Percentiles rank a stretch among this genome's conserved stretches.
Conservation (phyloP, 64 coral and sea anemone species). For the Dendrophyllia cribrosa region DNA sequence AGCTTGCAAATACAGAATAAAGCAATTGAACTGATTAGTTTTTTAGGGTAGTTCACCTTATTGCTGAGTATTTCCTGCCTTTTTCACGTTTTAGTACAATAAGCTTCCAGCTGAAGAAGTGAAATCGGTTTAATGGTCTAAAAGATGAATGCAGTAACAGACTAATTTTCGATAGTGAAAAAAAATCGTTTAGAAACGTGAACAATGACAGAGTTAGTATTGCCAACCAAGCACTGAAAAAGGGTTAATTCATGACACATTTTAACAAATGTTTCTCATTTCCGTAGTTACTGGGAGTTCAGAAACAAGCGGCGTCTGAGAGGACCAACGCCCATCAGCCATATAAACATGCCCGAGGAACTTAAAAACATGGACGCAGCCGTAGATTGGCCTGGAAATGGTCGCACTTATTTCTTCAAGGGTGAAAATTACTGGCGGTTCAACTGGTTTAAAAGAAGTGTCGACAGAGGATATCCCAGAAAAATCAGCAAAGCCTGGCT, state of each 20-base stretch:
- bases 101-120: too few relatives aligned
- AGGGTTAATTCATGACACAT: not conserved
- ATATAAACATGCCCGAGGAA: conserved; percentile 52
- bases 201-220: too few relatives aligned
- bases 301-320: conserved; percentile 5
- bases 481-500: conserved; percentile 59
- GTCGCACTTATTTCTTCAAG: conserved; percentile 82
- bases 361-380: conserved; percentile 79
- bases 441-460: not conserved
- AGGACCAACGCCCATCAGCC: conserved; percentile 38
- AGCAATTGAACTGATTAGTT: too few relatives aligned
- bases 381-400: conserved; percentile 78
- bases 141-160: too few relatives aligned
- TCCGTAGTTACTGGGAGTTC: conserved; percentile 74
- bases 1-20: too few relatives aligned
- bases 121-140: too few relatives aligned
- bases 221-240: too few relatives aligned
- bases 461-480: conserved; percentile 72
- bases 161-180: too few relatives aligned
- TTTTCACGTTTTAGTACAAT: too few relatives aligned
- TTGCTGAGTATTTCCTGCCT: too few relatives aligned
- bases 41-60: too few relatives aligned
- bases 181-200: too few relatives aligned
- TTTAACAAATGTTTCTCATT: not conserved
- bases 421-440: conserved; percentile 87